Conservation (phyloP, 2,797 vertebrate species). For the Alectoris magna region DNA sequence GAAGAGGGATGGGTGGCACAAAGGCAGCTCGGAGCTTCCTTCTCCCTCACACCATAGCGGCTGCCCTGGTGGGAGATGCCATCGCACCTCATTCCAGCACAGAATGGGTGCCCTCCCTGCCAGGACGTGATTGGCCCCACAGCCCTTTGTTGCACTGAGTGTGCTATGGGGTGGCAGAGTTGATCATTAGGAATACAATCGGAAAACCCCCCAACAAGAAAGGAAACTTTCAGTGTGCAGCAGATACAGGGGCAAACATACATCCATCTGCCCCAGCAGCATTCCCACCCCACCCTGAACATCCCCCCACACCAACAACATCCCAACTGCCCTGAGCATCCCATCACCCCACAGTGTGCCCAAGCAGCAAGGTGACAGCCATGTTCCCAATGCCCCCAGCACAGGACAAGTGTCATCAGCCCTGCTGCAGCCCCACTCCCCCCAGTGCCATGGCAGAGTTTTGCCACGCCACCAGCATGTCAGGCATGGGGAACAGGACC, state of each 20-base stretch:
- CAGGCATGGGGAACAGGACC: too few species aligned
- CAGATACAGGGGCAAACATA: too few species aligned
- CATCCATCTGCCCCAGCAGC: background rate
- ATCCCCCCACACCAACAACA: fast-evolving
- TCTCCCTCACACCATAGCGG: background rate
- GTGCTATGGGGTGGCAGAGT: slow-evolving; percentile 58
- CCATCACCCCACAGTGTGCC: background rate
- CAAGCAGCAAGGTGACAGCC: background rate
- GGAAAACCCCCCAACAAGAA: background rate
- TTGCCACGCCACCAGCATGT: background rate
- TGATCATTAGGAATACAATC: background rate
- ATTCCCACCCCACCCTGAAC: background rate
- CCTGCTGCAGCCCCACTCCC: fast-evolving
- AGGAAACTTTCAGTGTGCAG: background rate
- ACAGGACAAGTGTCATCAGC: background rate
- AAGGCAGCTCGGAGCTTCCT: background rate
- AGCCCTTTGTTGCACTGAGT: slow-evolving; percentile 58
- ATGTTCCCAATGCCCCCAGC: fast-evolving
- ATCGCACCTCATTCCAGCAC: slow-evolving; percentile 41
- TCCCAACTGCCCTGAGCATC: background rate
- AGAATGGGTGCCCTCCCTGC: background rate
- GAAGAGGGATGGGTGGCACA: background rate
- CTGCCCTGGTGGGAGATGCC: slow-evolving; percentile 15
- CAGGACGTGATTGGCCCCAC: slow-evolving; percentile 67
- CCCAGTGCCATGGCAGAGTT: fast-evolving